A percentile compares a stretch with the other conserved stretches of the same genome.
phyloP scores from a whole-genome alignment of 2,888 invertebrate species.

The Xylophagus ater region DNA sequence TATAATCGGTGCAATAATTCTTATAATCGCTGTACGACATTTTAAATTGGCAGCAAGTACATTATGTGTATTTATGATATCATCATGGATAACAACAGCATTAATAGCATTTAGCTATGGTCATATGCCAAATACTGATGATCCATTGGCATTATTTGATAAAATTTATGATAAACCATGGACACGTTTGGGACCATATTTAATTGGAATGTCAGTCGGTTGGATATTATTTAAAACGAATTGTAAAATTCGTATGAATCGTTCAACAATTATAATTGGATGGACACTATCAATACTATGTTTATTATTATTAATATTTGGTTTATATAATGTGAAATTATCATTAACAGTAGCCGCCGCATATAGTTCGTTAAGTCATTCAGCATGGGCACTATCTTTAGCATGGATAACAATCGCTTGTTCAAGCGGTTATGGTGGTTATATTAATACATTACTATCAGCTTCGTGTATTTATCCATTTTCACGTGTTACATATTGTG shows the following conservation, averaged over 20 bases:
- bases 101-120: constrained; percentile 68
- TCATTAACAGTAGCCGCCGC: constrained; percentile 59
- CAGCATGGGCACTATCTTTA: constrained; percentile 68
- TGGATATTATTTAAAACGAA: constrained; percentile 76
- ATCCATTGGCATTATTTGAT: constrained; percentile 74
- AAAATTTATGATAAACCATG: constrained; percentile 85
- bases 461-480: constrained; percentile 71
- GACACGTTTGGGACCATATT: constrained; percentile 73
- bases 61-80: constrained; percentile 53
- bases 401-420: constrained; percentile 80
- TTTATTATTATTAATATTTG: constrained; percentile 64
- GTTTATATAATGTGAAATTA: constrained; percentile 60
- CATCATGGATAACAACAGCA: constrained; percentile 70
- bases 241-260: constrained; percentile 59
- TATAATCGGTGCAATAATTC: constrained; percentile 65
- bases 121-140: constrained; percentile 67
- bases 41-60: constrained; percentile 63
- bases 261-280: constrained; percentile 55
- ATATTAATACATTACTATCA: constrained; percentile 59
- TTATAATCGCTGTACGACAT: constrained; percentile 69
- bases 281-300: constrained; percentile 58
- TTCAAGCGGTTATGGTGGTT: constrained; percentile 74
- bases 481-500: constrained; percentile 78
- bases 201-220: constrained; percentile 73
- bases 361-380: constrained; percentile 71